These are phyloP conservation scores for Acanthopagrus latus DNA, from an alignment of 2,797 vertebrate genomes.

Conservation along the genomic window DNA sequence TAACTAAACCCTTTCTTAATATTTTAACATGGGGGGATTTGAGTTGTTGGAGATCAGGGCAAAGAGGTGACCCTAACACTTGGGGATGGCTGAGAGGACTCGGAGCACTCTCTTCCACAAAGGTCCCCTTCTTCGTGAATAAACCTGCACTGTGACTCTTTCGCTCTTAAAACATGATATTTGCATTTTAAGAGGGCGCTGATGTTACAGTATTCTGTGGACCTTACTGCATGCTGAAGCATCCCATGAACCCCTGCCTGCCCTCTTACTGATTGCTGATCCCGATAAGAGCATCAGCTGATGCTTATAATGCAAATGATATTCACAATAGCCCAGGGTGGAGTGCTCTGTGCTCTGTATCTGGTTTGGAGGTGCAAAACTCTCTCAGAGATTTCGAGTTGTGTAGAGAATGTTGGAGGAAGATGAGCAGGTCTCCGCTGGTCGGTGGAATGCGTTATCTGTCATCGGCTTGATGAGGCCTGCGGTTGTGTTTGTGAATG, in stretches of 20 bases:
- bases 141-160: conserved; percentile 13
- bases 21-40: not conserved
- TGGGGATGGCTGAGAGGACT: not conserved
- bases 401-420: conserved; percentile 23
- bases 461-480: conserved; percentile 52
- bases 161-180: conserved; percentile 25
- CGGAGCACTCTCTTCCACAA: conserved; percentile 8
- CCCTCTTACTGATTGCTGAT: conserved; percentile 48
- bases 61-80: not conserved
- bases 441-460: conserved; percentile 43
- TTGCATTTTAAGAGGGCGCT: conserved; percentile 55
- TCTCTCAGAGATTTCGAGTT: conserved; percentile 20
- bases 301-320: conserved; percentile 64
- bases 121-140: conserved; percentile 1
- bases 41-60: not conserved
- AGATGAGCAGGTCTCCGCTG: conserved; percentile 44
- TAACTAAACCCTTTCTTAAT: not conserved
- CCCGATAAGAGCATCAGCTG: conserved; percentile 52
- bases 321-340: conserved; percentile 47
- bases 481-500: conserved; percentile 59
- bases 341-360: conserved; percentile 42
- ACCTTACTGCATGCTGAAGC: conserved; percentile 19
- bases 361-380: conserved; percentile 55
- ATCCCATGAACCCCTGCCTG: conserved; percentile 29
- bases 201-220: conserved; percentile 36